phyloP scores from a whole-genome alignment of 2,113 vertebrate genomes.

The Pedetes capensis region DNA sequence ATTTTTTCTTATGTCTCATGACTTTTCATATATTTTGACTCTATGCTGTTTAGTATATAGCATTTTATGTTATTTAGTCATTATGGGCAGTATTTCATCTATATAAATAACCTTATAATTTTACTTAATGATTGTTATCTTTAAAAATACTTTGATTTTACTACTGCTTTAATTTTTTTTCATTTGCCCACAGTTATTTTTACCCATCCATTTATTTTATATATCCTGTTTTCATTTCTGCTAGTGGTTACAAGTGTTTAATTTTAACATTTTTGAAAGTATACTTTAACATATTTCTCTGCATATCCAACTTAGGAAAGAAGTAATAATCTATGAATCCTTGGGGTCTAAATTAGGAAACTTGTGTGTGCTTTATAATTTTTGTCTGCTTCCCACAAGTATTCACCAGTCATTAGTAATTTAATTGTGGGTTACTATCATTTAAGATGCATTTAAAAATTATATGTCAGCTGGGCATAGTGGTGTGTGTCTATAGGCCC shows the following conservation, averaged over 20 bases:
- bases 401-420: neutral
- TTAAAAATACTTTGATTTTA: slow-evolving; percentile 23
- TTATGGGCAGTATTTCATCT: neutral
- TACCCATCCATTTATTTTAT: slow-evolving; percentile 4
- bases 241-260: neutral
- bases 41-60: neutral
- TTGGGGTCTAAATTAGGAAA: neutral
- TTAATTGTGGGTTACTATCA: neutral
- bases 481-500: neutral
- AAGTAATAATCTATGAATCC: neutral
- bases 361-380: neutral
- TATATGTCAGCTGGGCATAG: neutral
- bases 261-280: neutral
- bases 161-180: slow-evolving; percentile 19
- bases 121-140: slow-evolving; percentile 7
- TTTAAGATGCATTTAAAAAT: slow-evolving; percentile 27
- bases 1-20: neutral
- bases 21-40: neutral
- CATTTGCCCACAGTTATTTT: slow-evolving; percentile 27
- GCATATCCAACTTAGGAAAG: neutral
- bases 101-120: neutral
- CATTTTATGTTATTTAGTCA: neutral
- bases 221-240: neutral
- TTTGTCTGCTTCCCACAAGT: neutral
- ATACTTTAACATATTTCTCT: neutral